Evolutionary conservation across 2,797 vertebrate species (phyloP).

Genomic region (Eulemur coronatus): DNA sequence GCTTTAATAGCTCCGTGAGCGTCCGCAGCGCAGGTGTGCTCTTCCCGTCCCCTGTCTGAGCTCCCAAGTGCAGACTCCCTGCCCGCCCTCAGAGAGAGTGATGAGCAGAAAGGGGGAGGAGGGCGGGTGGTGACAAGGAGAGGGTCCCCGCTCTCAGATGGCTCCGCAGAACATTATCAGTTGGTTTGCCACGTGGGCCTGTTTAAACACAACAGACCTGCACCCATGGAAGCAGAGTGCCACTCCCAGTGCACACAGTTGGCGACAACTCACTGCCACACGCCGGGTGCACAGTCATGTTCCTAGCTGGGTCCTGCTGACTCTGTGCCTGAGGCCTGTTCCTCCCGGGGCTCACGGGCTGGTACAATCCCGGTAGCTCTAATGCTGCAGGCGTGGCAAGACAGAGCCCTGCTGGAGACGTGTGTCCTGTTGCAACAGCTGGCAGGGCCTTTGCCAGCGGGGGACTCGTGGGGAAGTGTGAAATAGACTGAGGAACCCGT

Average conservation of each 20-base stretch:
- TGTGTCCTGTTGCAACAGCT: accelerated
- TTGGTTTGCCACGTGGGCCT: background rate
- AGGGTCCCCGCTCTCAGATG: background rate
- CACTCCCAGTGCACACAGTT: background rate
- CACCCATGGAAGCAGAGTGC: background rate
- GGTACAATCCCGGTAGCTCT: accelerated
- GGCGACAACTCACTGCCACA: accelerated
- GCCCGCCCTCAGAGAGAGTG: background rate
- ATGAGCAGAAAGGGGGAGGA: too few species aligned
- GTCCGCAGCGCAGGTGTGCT: accelerated
- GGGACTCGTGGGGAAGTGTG: background rate
- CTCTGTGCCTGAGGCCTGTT: accelerated
- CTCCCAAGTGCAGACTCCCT: background rate
- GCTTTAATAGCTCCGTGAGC: background rate
- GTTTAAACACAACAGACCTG: accelerated
- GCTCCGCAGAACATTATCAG: background rate
- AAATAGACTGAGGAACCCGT: background rate
- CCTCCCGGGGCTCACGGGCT: background rate
- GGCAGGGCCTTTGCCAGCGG: background rate
- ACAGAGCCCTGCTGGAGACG: background rate
- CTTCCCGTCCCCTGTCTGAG: background rate
- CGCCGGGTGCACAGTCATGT: accelerated
- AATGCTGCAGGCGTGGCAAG: background rate
- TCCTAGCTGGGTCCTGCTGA: background rate
- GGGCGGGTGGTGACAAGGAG: background rate